Percentiles rank a stretch among this genome's conserved stretches.
Evolutionary conservation across 2,797 vertebrate species (phyloP).

Genomic region (Remorina albescens): DNA sequence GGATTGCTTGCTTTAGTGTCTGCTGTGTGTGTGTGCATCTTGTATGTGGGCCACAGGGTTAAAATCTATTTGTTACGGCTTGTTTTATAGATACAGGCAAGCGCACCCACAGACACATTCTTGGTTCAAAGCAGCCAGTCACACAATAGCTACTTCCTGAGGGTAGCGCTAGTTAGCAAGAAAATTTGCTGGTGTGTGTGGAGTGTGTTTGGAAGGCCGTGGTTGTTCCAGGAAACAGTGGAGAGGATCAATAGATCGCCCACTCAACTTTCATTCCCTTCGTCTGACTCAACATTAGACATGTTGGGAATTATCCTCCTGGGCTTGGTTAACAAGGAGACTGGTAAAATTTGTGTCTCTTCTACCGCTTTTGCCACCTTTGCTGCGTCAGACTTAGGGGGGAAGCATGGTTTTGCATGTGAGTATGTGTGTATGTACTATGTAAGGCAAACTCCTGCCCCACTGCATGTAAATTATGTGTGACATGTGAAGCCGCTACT

Average conservation of each 20-base stretch:
- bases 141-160: slow-evolving; percentile 80
- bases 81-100: slow-evolving; percentile 61
- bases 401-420: slow-evolving; percentile 73
- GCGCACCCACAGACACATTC: slow-evolving; percentile 61
- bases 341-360: slow-evolving; percentile 46
- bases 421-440: slow-evolving; percentile 60
- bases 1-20: slow-evolving; percentile 67
- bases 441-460: slow-evolving; percentile 85
- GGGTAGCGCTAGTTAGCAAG: slow-evolving; percentile 76
- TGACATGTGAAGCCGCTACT: slow-evolving; percentile 89
- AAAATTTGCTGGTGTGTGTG: slow-evolving; percentile 59
- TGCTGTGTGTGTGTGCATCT: slow-evolving; percentile 40
- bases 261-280: slow-evolving; percentile 81
- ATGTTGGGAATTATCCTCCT: slow-evolving; percentile 74
- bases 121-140: slow-evolving; percentile 71
- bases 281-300: slow-evolving; percentile 80
- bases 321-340: slow-evolving; percentile 59
- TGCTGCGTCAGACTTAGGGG: slow-evolving; percentile 73
- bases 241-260: slow-evolving; percentile 83
- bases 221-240: slow-evolving; percentile 81
- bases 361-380: slow-evolving; percentile 33
- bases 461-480: slow-evolving; percentile 89
- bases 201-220: slow-evolving; percentile 66
- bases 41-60: slow-evolving; percentile 61
- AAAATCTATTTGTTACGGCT: slow-evolving; percentile 69